Conservation (phyloP, 2,888 invertebrate genomes). For the Athalia rosae region DNA sequence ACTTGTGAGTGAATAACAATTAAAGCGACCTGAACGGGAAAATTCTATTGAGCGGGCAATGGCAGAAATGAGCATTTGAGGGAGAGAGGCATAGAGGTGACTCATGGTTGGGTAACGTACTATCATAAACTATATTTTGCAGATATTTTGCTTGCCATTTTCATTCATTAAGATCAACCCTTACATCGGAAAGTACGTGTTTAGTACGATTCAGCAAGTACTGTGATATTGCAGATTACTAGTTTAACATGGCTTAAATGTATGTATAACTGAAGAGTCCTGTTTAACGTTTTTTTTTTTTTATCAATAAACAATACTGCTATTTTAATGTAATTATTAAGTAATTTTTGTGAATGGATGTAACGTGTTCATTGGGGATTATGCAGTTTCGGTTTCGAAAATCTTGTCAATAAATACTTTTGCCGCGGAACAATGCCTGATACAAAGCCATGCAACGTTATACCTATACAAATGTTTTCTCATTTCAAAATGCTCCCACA, state of each 20-base stretch:
- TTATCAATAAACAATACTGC: constrained; percentile 58
- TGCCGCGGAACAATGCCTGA: not conserved
- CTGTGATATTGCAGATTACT: constrained; percentile 73
- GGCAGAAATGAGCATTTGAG: too few species aligned
- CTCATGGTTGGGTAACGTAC: constrained; percentile 54
- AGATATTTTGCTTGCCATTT: constrained; percentile 68
- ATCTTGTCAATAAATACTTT: constrained; percentile 1
- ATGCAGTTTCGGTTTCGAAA: constrained; percentile 30
- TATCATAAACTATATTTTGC: constrained; percentile 51
- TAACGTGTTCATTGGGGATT: constrained; percentile 68
- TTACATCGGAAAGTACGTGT: constrained; percentile 64
- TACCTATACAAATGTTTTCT: not conserved
- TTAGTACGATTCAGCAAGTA: constrained; percentile 72
- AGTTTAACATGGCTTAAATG: constrained; percentile 69
- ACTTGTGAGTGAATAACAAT: constrained; percentile 26
- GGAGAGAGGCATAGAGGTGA: constrained; percentile 42
- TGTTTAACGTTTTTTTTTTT: constrained; percentile 66
- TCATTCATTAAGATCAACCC: constrained; percentile 63
- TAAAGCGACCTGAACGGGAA: too few species aligned
- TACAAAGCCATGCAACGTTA: constrained; percentile 4
- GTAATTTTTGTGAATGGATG: constrained; percentile 64
- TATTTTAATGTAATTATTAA: constrained; percentile 50
- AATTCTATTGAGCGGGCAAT: too few species aligned
- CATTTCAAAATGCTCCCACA: not conserved
- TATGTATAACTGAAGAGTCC: constrained; percentile 58